Evolutionary conservation across 2,888 invertebrate genomes (phyloP).

Genomic region (Marronus borbonicus): DNA sequence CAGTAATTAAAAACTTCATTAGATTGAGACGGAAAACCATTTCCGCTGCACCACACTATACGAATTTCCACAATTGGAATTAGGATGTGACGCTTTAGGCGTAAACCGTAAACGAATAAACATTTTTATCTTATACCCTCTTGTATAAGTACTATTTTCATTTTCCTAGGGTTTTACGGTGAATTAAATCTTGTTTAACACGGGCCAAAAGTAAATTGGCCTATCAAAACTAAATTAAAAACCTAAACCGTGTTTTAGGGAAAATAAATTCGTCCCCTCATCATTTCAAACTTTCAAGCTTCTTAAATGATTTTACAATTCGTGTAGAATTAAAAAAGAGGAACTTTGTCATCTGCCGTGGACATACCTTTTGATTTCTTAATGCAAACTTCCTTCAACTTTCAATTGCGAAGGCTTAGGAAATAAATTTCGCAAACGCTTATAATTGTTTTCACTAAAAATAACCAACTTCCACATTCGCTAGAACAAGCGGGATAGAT

Average conservation of each 20-base stretch:
- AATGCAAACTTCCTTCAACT: conserved; percentile 3
- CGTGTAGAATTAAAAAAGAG: not conserved
- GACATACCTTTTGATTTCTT: conserved; percentile 3
- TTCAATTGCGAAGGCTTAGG: not conserved
- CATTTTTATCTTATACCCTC: not conserved
- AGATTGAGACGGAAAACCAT: conserved; percentile 6
- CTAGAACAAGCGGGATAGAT: too few species aligned
- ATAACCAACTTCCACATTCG: too few species aligned
- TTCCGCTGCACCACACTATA: not conserved
- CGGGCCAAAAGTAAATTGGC: not conserved
- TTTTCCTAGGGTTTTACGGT: not conserved
- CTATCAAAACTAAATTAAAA: not conserved
- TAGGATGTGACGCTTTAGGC: not conserved
- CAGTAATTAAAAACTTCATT: conserved; percentile 22
- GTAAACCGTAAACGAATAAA: not conserved
- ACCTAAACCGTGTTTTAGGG: not conserved
- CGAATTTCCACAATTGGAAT: not conserved
- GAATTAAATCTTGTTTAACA: not conserved
- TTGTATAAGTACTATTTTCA: not conserved
- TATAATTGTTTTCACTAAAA: too few species aligned
- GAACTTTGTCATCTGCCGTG: not conserved
- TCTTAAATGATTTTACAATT: conserved; percentile 3
- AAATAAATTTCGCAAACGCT: conserved; percentile 1
- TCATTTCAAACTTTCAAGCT: conserved; percentile 10
- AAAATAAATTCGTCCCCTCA: not conserved